Base-by-base conservation (phyloP, 1,140 invertebrate species). In the Atta texana region DNA sequence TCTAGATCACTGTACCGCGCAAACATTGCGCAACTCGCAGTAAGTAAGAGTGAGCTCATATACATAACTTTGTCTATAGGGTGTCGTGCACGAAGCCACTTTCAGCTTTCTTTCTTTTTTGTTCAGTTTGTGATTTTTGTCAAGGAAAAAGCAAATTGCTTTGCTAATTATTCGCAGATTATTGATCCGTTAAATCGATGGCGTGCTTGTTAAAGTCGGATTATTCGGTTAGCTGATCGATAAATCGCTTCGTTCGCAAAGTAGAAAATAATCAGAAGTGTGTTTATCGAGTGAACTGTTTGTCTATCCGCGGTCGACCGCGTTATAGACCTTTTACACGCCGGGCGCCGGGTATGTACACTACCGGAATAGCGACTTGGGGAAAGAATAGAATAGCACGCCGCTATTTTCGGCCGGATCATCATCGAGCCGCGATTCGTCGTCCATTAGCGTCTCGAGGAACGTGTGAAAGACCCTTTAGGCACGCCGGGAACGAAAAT, bases 321-420 rank as follows among this genome's bases (percentile, higher is more conserved):
- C 75, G 39, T 68, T 71, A 69, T 53, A 69, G 63, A 49, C 28
- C 18, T 61, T 49, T 39, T 74, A 31, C 53, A 12, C 49, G 61
- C 34, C 49, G 78, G 75, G 82, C 87, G 88, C 87, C 87, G 85
- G 3, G 31, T 31, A 31, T 61, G 61, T 63, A 7, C 75, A 75
- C n/a, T 53, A 81, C 88, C 76, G 84, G 88, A 89, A 89, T 89
- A 89, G 88, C 80, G 63, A 77, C 75, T 51, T 49, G 51, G 71
- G 74, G 55, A 87, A 81, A 85, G 68, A 90, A 90, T 90, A 90
- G 89, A 80, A 76, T 75, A 63, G 59, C 24, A 31, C 84, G 61
- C 16, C 59, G 85, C 81, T 90, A 90, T 90, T 90, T 90, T 80
- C 85, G 89, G 68, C 18, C 12, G 74, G 88, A 90, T 90, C 69